Evolutionary conservation across 1,140 invertebrate genomes (phyloP), one percentile per base, ranked within the genome.

Genomic region (Anagrus nilaparvatae): DNA sequence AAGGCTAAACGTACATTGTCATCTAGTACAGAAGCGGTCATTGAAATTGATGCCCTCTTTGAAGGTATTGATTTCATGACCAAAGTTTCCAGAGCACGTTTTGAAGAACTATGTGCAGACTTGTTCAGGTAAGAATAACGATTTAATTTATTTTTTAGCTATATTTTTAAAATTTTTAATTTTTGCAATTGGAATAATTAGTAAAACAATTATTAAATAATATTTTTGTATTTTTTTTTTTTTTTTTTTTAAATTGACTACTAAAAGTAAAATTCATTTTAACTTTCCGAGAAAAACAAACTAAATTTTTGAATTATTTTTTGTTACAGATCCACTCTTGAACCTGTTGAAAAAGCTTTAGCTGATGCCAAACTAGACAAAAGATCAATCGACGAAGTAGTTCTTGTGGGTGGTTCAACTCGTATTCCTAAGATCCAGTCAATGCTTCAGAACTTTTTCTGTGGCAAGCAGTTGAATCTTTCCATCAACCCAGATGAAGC

Each of bases 381-480:
- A 55, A 53, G 55, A 28, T 58, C 65, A 7, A 83, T 87, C 43
- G 70, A 87, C 54, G 84, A 88, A 47, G 77, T 88, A 7, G 81
- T 87, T 3, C 67, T 88, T 12, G 84, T 87, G 14, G 84, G 84
- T 13, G 84, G 84, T 13, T 86, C 82, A 0, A 87, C 81, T 8
- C 71, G 84, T 14, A 78, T 80, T 24, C 78, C 76, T 0, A 79
- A 78, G 53, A 72, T 80, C 33, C 77, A 78, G 51, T 69, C 60
- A 3, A 64, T 78, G 55, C 53, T 79, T 7, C 71, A 76, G 52
- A 73, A 76, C 53, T 79, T 75, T 61, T 79, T 79, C 64, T 63
- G 66, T 39, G 75, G 77, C 23, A 79, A 79, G 52, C 55, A 67
- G 16, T 58, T 78, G 10, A 78, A 78, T 51, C 69, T 84, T 25